Evolutionary conservation across 92 coral and sea anemone genomes (phyloP).

Genomic region (Palythoa grandis): DNA sequence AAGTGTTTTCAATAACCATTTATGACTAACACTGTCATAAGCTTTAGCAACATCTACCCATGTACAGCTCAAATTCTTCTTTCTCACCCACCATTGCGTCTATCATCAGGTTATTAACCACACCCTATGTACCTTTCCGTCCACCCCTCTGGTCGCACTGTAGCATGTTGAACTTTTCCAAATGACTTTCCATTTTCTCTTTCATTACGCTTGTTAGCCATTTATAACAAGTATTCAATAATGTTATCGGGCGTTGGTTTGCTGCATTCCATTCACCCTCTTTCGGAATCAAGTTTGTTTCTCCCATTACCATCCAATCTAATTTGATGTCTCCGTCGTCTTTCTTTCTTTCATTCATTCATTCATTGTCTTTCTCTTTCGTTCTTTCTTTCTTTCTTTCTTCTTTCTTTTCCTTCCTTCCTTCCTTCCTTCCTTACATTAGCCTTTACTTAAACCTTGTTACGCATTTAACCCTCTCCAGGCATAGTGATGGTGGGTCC

Average conservation of each 20-base stretch:
- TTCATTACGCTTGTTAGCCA: background rate
- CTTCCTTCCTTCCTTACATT: background rate
- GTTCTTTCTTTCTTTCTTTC: constrained; percentile 31
- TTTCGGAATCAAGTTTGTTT: background rate
- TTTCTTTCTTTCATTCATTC: too few relatives aligned
- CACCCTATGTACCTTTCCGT: background rate
- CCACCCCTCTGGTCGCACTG: constrained; percentile 5
- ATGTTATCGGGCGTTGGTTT: background rate
- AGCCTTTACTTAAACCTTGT: too few relatives aligned
- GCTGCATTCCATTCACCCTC: background rate
- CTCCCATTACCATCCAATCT: constrained; percentile 2
- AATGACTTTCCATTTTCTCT: too few relatives aligned
- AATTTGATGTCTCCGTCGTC: background rate
- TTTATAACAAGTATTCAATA: background rate
- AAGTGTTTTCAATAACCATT: constrained; percentile 8
- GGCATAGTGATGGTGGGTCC: too few relatives aligned
- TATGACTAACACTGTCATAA: constrained; percentile 12
- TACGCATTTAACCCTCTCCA: too few relatives aligned
- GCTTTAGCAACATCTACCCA: constrained; percentile 20
- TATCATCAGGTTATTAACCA: background rate
- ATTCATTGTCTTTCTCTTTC: too few relatives aligned
- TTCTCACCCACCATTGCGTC: constrained; percentile 13
- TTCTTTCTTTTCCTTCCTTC: background rate
- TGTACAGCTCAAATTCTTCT: background rate
- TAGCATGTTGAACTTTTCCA: too few relatives aligned